Evolutionary conservation across 2,113 vertebrate genomes (phyloP).

Genomic region (Callaeas wilsoni): DNA sequence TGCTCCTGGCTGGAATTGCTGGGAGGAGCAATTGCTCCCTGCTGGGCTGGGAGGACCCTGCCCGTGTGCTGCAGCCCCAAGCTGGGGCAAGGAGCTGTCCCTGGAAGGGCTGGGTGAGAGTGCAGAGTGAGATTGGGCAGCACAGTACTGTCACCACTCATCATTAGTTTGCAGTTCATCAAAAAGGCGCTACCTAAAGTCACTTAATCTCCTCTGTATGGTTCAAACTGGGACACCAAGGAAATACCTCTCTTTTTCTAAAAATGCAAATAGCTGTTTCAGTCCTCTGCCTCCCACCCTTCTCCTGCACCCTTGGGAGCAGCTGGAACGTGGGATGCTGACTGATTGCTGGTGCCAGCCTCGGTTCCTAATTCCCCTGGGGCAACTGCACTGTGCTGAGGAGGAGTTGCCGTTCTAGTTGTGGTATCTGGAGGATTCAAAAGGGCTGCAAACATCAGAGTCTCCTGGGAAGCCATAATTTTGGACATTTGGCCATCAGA

Average conservation of each 20-base stretch:
- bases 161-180: background rate
- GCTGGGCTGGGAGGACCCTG: background rate
- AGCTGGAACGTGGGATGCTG: background rate
- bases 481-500: background rate
- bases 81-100: background rate
- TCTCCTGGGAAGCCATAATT: background rate
- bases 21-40: too few relatives aligned
- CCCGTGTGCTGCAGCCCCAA: accelerated
- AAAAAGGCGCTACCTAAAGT: background rate
- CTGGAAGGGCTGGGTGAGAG: background rate
- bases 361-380: accelerated
- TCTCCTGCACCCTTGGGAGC: background rate
- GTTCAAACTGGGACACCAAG: background rate
- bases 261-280: background rate
- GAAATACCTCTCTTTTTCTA: background rate
- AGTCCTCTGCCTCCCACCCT: background rate
- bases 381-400: background rate
- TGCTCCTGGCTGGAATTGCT: accelerated
- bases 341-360: background rate
- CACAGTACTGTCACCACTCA: background rate
- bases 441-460: background rate
- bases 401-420: background rate
- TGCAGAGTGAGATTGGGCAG: background rate
- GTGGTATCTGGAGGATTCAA: background rate
- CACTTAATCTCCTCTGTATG: background rate